Conservation (phyloP, 2,797 vertebrate genomes). For the Denticeps clupeoides region DNA sequence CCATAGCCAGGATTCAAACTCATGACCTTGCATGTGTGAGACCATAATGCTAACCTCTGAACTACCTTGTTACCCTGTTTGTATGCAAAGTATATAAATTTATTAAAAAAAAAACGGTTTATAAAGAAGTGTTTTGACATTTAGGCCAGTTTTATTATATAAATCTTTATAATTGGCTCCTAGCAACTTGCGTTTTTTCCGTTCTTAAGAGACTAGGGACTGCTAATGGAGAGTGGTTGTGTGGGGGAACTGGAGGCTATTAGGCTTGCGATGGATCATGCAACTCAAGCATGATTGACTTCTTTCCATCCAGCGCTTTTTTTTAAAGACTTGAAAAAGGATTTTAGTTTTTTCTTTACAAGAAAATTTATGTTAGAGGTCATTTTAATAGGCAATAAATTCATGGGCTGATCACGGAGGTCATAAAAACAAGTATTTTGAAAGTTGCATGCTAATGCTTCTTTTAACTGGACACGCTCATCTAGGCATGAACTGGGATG, state of each 20-base stretch:
- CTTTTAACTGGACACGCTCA: constrained; percentile 58
- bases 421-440: constrained; percentile 57
- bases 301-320: constrained; percentile 50
- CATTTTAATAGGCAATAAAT: constrained; percentile 62
- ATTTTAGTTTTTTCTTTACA: constrained; percentile 48
- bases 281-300: constrained; percentile 53
- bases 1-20: no score
- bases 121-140: constrained; percentile 38
- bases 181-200: constrained; percentile 23
- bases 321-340: constrained; percentile 40
- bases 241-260: constrained; percentile 47
- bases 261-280: constrained; percentile 44
- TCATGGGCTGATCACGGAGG: constrained; percentile 37
- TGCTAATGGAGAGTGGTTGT: constrained; percentile 51
- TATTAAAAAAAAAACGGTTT: no score
- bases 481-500: constrained; percentile 53
- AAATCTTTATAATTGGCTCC: constrained; percentile 44
- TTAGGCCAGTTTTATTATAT: constrained; percentile 32
- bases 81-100: no score
- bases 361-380: constrained; percentile 61
- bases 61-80: no score
- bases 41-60: no score
- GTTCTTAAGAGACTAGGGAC: constrained; percentile 28
- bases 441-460: constrained; percentile 43
- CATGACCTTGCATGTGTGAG: no score